phyloP scores from a whole-genome alignment of 2,113 vertebrate species.

The Tricholaema leucomelas region DNA sequence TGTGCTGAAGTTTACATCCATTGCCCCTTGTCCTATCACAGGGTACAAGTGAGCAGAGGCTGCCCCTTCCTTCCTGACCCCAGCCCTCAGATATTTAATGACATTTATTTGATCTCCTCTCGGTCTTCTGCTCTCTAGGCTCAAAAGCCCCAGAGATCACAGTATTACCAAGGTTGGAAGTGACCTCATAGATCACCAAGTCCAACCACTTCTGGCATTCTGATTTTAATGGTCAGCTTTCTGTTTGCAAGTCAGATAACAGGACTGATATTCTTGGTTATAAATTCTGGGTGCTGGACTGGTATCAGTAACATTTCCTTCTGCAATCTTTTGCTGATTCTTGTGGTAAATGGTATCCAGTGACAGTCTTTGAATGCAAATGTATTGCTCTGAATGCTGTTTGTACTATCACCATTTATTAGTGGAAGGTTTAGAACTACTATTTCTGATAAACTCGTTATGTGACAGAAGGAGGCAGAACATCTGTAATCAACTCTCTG shows the following conservation, averaged over 20 bases:
- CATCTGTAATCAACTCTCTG: background rate
- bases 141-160: background rate
- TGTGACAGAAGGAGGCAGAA: background rate
- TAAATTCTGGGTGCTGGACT: background rate
- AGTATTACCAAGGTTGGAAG: too few relatives aligned
- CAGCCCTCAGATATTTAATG: too few relatives aligned
- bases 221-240: background rate
- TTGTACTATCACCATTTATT: background rate
- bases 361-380: background rate
- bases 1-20: too few relatives aligned
- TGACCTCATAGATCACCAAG: too few relatives aligned
- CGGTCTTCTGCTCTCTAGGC: too few relatives aligned
- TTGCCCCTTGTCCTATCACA: too few relatives aligned
- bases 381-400: background rate
- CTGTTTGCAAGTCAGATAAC: background rate
- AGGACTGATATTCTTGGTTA: background rate
- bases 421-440: background rate
- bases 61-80: too few relatives aligned
- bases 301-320: background rate
- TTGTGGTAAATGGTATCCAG: background rate
- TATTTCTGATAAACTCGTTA: background rate
- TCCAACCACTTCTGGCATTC: background rate
- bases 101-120: too few relatives aligned
- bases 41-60: too few relatives aligned
- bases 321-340: background rate